Conservation (phyloP, 2,888 invertebrate genomes). For the Tachina grossa region DNA sequence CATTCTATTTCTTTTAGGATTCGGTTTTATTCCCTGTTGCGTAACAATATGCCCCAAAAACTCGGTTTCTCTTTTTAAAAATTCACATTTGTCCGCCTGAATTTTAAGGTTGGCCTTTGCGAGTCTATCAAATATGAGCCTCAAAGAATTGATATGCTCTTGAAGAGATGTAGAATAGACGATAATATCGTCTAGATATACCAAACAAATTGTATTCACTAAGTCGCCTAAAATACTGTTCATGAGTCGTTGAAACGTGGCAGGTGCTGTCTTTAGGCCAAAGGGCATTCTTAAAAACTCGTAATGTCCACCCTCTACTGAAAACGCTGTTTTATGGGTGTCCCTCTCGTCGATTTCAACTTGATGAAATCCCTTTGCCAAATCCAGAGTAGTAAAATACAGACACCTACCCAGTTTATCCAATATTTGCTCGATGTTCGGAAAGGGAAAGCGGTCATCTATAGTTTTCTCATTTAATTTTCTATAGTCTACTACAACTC, state of each 20-base stretch:
- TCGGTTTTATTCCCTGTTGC: not conserved
- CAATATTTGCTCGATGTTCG: constrained; percentile 7
- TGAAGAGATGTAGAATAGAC: not conserved
- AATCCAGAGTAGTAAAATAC: constrained; percentile 48
- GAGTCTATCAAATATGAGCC: not conserved
- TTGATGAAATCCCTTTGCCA: constrained; percentile 44
- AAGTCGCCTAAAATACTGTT: not conserved
- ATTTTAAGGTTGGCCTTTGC: not conserved
- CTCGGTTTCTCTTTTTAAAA: not conserved
- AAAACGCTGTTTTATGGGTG: constrained; percentile 2
- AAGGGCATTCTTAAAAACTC: constrained; percentile 68
- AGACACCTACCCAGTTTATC: constrained; percentile 36
- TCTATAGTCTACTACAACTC: too few relatives aligned
- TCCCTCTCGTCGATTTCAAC: not conserved
- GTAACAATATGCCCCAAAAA: not conserved
- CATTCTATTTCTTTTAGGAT: not conserved
- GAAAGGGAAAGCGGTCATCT: not conserved
- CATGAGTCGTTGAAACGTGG: constrained; percentile 65
- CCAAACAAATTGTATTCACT: not conserved
- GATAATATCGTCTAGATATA: not conserved
- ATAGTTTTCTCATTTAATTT: constrained; percentile 8
- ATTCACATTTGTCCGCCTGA: not conserved
- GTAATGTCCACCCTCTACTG: constrained; percentile 49
- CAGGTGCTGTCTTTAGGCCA: constrained; percentile 46
- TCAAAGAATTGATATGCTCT: not conserved